A percentile compares a stretch with the other conserved stretches of the same genome.
Evolutionary conservation across 2,888 invertebrate genomes (phyloP).

Genomic region (Drosophila vallismaia): DNA sequence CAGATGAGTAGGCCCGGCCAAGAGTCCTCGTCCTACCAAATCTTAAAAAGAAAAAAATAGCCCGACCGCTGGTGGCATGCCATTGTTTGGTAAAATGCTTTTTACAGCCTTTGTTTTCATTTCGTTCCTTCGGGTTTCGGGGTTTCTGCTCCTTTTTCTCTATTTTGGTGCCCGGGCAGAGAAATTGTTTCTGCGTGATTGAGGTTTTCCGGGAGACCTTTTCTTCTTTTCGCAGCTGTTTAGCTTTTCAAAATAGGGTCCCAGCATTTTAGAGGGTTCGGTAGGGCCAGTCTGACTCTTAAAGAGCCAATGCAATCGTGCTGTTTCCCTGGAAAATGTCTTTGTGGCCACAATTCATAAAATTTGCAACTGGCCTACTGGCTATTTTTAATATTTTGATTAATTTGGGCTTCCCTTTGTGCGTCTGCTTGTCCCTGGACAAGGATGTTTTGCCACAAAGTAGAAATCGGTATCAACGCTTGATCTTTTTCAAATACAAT

Average conservation of each 20-base stretch:
- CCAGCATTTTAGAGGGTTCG: neutral
- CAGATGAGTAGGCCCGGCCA: conserved; percentile 35
- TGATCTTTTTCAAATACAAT: conserved; percentile 45
- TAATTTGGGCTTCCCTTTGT: conserved; percentile 44
- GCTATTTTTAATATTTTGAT: conserved; percentile 53
- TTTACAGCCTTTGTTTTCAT: conserved; percentile 44
- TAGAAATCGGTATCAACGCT: conserved; percentile 39
- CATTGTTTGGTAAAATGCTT: conserved; percentile 49
- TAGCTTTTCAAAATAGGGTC: conserved; percentile 22
- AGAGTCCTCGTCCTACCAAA: conserved; percentile 2
- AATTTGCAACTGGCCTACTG: conserved; percentile 39
- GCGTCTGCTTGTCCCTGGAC: conserved; percentile 4
- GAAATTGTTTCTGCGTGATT: conserved; percentile 74
- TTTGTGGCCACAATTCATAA: conserved; percentile 41
- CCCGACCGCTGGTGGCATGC: conserved; percentile 32
- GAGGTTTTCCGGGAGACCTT: conserved; percentile 66
- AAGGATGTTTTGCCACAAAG: conserved; percentile 35
- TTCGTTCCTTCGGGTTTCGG: conserved; percentile 32
- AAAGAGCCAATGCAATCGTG: conserved; percentile 31
- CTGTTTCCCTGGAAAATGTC: conserved; percentile 6
- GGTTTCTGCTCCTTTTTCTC: conserved; percentile 13
- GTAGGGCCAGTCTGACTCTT: conserved; percentile 14
- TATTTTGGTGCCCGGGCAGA: conserved; percentile 30
- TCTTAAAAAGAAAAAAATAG: conserved; percentile 5
- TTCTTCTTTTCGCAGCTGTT: conserved; percentile 43